Evolutionary conservation across 2,113 vertebrate genomes (phyloP).

Genomic region (Syngnathus floridae): DNA sequence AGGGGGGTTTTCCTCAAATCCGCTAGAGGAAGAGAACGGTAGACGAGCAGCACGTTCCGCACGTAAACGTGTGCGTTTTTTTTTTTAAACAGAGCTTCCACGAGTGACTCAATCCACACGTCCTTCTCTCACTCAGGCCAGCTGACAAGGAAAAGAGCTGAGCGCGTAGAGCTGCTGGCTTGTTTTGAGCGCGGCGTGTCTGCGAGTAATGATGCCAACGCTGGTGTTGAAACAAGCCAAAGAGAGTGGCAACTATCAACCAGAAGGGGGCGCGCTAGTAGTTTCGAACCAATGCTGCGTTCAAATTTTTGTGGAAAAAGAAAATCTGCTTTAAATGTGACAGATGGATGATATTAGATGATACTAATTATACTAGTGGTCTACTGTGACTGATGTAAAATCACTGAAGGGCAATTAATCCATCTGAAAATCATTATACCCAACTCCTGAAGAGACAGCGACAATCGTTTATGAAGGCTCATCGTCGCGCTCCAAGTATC

Average conservation of each 20-base stretch:
- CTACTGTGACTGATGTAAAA: no score
- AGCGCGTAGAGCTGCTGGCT: constrained; percentile 7
- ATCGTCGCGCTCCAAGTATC: no score
- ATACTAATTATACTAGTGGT: no score
- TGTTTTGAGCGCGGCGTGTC: constrained; percentile 35
- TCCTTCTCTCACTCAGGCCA: constrained; percentile 30
- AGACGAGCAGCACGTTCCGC: constrained; percentile 32
- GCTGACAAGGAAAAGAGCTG: constrained; percentile 8
- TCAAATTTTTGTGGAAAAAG: neutral
- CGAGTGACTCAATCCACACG: constrained; percentile 28
- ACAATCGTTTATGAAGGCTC: no score
- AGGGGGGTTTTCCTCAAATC: neutral
- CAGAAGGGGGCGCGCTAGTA: neutral
- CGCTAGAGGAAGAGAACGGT: neutral
- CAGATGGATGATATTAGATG: no score
- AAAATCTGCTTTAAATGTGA: no score
- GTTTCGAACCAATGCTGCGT: neutral
- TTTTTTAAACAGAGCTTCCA: neutral
- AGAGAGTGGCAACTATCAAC: constrained; percentile 6
- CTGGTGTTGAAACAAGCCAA: neutral
- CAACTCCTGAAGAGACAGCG: no score
- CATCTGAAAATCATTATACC: no score
- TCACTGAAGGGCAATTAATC: no score
- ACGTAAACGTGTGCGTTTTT: constrained; percentile 22
- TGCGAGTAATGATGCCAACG: constrained; percentile 42